Evolutionary conservation across 2,797 vertebrate species (phyloP), one percentile per base, ranked within the genome.

Genomic region (Gambelia wislizenii): DNA sequence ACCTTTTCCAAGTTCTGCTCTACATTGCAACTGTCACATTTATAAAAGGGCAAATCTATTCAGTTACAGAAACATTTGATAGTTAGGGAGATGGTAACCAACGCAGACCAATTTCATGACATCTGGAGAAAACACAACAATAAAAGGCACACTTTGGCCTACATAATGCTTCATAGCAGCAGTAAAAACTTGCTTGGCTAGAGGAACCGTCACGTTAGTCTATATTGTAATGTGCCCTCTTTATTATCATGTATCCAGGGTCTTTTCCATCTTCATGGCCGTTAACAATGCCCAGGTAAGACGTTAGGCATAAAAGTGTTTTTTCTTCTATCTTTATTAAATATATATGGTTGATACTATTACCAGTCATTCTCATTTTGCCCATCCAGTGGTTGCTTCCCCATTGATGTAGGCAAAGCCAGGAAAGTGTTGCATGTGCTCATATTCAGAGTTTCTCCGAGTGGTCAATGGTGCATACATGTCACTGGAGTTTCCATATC

Each of bases 391-490:
- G 70, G 98, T 98, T 95, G 99, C 98, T 95, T 99, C 99, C 87
- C 99, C 99, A 6, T 99, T 99, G 95, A 99, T 99, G 95, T 99
- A 99, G 94, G 99, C 99, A 91, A 99, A 99, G 94, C 99, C 99
- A 0, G 99, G 99, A 96, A 99, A 99, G 98, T 99, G 99, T 97
- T 99, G 99, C 91, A 98, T 98, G 97, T 99, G 99, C 96, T 99
- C 99, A 0, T 99, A 99, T 95, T 99, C 99, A 1, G 99, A 99
- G 98, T 98, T 99, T 94, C 98, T 98, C 93, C 99, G 98, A 0
- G 98, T 97, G 85, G 98, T 98, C 93, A 99, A 91, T 14, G 98
- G 98, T 0, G 98, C 97, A 96, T 99, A 99, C 97, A 99, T 97
- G 95, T 99, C 99, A 89, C 98, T 98, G 47, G 98, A 97, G 87